These are phyloP conservation scores for Drosophila guanche DNA, from an alignment of 1,140 invertebrate species.

Conservation along the genomic window DNA sequence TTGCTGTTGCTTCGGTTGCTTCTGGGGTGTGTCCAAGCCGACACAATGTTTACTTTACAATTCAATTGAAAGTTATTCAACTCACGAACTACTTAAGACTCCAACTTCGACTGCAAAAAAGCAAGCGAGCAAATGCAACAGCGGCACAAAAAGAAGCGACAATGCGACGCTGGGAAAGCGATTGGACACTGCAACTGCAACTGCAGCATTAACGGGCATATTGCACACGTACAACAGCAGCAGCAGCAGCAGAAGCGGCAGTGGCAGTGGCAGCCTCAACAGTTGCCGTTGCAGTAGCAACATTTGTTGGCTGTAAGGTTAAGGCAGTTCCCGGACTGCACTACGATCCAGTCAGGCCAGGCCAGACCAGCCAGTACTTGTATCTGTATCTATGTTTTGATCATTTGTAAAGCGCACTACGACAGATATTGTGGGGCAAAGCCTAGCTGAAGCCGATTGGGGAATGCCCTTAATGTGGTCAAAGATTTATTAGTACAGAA, in stretches of 20 bases:
- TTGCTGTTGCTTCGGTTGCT: slow-evolving; percentile 23
- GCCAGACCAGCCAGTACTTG: slow-evolving; percentile 6
- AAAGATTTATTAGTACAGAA: too few relatives aligned
- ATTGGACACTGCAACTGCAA: slow-evolving; percentile 47
- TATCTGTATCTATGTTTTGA: slow-evolving; percentile 72
- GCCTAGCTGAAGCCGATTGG: background rate
- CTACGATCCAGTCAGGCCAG: background rate
- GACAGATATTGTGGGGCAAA: slow-evolving; percentile 61
- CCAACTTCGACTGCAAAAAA: slow-evolving; percentile 39
- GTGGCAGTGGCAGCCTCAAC: slow-evolving; percentile 32
- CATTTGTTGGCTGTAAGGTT: slow-evolving; percentile 51
- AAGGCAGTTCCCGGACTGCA: slow-evolving; percentile 38
- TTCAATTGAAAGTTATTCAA: slow-evolving; percentile 83
- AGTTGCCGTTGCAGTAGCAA: slow-evolving; percentile 65
- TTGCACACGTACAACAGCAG: slow-evolving; percentile 17
- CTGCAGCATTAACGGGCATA: slow-evolving; percentile 1
- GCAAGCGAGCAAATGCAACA: slow-evolving; percentile 12
- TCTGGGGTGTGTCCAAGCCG: slow-evolving; percentile 69
- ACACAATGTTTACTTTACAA: slow-evolving; percentile 82
- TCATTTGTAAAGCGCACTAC: slow-evolving; percentile 73
- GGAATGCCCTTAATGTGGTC: slow-evolving; percentile 26
- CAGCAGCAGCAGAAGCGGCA: slow-evolving; percentile 26
- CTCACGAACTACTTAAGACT: slow-evolving; percentile 82
- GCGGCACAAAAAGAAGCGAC: slow-evolving; percentile 61
- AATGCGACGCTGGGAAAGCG: slow-evolving; percentile 68